These are phyloP conservation scores for Eupeodes latifasciatus DNA, from an alignment of 2,888 invertebrate genomes.

Conservation along the genomic window DNA sequence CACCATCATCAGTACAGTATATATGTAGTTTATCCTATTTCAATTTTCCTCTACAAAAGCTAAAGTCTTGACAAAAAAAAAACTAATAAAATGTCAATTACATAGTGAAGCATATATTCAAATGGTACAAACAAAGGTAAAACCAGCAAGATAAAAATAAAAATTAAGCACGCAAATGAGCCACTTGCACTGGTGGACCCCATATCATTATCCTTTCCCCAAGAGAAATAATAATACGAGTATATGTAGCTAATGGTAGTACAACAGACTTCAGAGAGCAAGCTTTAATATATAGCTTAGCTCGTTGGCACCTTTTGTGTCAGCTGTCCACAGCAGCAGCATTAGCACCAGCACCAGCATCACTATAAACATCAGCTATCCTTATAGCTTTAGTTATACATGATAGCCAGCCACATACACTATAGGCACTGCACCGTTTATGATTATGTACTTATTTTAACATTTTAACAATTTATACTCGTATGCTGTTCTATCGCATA, in stretches of 20 bases:
- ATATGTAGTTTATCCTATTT: constrained; percentile 38
- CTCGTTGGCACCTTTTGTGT: constrained; percentile 68
- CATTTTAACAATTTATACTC: constrained; percentile 70
- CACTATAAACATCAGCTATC: background rate
- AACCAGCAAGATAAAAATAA: constrained; percentile 33
- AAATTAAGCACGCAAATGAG: constrained; percentile 35
- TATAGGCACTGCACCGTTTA: constrained; percentile 28
- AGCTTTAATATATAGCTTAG: background rate
- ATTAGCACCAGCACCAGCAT: background rate
- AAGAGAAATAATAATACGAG: constrained; percentile 20
- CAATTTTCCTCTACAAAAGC: constrained; percentile 38
- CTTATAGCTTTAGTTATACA: background rate
- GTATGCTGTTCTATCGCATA: constrained; percentile 64
- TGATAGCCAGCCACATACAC: background rate
- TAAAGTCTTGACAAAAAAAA: background rate
- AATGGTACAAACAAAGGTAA: constrained; percentile 13
- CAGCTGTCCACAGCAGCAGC: constrained; percentile 39
- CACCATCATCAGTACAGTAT: background rate
- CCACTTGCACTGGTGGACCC: constrained; percentile 43
- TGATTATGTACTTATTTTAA: constrained; percentile 69
- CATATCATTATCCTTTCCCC: constrained; percentile 55
- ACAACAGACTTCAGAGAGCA: background rate
- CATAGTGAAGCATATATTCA: constrained; percentile 20
- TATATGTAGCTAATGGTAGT: background rate
- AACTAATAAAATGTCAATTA: constrained; percentile 73